phyloP scores from a whole-genome alignment of 2,888 invertebrate species.

The Stomorhina lunata region DNA sequence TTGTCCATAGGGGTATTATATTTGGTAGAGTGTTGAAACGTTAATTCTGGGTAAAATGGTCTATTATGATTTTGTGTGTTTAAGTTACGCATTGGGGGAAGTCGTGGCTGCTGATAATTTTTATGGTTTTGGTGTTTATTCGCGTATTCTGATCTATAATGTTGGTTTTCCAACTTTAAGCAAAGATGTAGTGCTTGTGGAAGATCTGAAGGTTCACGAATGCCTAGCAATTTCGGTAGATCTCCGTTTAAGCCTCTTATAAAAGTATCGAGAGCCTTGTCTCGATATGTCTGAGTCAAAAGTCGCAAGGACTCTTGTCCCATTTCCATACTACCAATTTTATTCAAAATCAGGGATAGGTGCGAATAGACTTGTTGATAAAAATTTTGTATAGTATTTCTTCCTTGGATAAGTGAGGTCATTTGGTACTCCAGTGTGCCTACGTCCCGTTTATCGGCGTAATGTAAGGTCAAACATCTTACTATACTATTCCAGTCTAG shows the following conservation, averaged over 20 bases:
- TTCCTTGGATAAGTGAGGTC: not conserved
- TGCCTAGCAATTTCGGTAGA: constrained; percentile 19
- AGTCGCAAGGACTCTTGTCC: too few relatives aligned
- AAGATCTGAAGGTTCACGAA: constrained; percentile 20
- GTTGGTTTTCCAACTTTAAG: constrained; percentile 24
- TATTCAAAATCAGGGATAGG: too few relatives aligned
- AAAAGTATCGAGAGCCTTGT: constrained; percentile 51
- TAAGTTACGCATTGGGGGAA: too few relatives aligned
- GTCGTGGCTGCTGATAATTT: not conserved
- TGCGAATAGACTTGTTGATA: too few relatives aligned
- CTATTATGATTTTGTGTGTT: constrained; percentile 28
- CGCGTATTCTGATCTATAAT: constrained; percentile 12
- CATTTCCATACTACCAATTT: too few relatives aligned
- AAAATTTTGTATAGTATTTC: not conserved
- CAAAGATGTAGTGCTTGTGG: constrained; percentile 14
- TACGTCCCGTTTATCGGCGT: constrained; percentile 63
- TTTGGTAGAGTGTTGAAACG: not conserved
- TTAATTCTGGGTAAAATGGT: not conserved
- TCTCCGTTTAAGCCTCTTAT: constrained; percentile 25
- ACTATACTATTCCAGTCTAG: constrained; percentile 56
- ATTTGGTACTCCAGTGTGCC: constrained; percentile 63
- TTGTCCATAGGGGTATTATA: not conserved
- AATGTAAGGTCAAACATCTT: constrained; percentile 52
- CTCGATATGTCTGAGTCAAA: constrained; percentile 31
- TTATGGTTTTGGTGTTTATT: not conserved